A percentile compares a stretch with the other conserved stretches of the same genome.
Evolutionary conservation across 2,888 invertebrate genomes (phyloP).

Genomic region (Tetrapedia diversipes): DNA sequence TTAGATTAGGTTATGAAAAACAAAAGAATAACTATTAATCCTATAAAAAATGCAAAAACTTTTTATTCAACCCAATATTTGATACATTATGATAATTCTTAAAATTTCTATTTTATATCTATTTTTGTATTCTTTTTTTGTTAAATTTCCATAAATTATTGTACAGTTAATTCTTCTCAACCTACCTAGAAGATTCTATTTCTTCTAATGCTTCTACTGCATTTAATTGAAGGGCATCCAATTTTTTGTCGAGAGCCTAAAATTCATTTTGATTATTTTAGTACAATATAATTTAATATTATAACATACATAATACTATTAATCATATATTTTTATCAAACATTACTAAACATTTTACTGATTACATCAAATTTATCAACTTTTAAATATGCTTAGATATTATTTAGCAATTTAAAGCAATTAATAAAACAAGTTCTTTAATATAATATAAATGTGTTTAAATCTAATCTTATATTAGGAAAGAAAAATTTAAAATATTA

Average conservation of each 20-base stretch:
- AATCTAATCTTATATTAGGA: background rate
- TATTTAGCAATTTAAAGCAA: background rate
- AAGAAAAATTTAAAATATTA: background rate
- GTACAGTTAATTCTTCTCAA: conserved; percentile 36
- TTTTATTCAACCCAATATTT: conserved; percentile 5
- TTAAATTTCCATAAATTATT: conserved; percentile 34
- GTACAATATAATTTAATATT: conserved; percentile 7
- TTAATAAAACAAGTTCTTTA: background rate
- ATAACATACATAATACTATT: conserved; percentile 4
- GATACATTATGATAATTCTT: conserved; percentile 1
- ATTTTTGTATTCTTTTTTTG: too few relatives aligned
- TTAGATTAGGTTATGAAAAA: background rate
- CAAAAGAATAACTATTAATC: background rate
- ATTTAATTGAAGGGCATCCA: conserved; percentile 79
- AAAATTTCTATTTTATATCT: background rate
- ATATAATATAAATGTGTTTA: background rate
- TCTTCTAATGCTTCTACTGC: conserved; percentile 75
- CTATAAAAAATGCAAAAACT: background rate
- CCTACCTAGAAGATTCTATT: conserved; percentile 77
- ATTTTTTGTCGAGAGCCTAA: conserved; percentile 80
- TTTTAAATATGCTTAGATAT: background rate
- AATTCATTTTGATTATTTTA: conserved; percentile 61
- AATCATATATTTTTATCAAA: conserved; percentile 6
- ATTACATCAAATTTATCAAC: background rate
- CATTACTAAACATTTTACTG: background rate